Conservation (phyloP, 2,888 invertebrate genomes). For the Folsomia manolachei region DNA sequence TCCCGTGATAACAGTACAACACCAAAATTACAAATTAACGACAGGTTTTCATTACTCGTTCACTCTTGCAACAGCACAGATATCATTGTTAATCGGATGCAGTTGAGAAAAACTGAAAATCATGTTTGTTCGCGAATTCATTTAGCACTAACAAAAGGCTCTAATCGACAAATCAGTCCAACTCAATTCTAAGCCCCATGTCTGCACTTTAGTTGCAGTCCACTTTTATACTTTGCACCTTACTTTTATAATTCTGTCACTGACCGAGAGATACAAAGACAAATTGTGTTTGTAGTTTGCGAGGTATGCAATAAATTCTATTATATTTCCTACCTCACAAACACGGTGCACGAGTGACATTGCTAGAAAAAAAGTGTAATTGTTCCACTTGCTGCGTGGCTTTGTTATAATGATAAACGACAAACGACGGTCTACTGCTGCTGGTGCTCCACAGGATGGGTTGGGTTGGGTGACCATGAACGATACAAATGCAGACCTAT, state of each 20-base stretch:
- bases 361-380: not conserved
- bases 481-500: not conserved
- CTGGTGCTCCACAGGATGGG: not conserved
- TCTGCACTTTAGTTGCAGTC: not conserved
- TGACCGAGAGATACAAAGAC: not conserved
- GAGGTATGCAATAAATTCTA: not conserved
- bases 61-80: not conserved
- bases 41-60: constrained; percentile 3
- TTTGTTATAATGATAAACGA: not conserved
- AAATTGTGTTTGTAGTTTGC: not conserved
- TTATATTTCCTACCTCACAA: not conserved
- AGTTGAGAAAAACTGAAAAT: not conserved
- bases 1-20: not conserved
- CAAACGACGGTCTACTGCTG: not conserved
- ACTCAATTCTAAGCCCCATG: not conserved
- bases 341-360: not conserved
- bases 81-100: no score
- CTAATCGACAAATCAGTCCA: not conserved
- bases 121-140: not conserved
- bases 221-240: not conserved
- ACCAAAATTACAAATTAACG: not conserved
- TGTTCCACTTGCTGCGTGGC: not conserved
- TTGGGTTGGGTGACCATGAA: not conserved
- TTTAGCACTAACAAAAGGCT: not conserved
- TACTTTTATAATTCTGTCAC: not conserved